Percentiles rank a stretch among this genome's conserved stretches.
These are phyloP conservation scores for Hypsibius dujardini DNA, from an alignment of 1,140 invertebrate species.

Conservation along the genomic window DNA sequence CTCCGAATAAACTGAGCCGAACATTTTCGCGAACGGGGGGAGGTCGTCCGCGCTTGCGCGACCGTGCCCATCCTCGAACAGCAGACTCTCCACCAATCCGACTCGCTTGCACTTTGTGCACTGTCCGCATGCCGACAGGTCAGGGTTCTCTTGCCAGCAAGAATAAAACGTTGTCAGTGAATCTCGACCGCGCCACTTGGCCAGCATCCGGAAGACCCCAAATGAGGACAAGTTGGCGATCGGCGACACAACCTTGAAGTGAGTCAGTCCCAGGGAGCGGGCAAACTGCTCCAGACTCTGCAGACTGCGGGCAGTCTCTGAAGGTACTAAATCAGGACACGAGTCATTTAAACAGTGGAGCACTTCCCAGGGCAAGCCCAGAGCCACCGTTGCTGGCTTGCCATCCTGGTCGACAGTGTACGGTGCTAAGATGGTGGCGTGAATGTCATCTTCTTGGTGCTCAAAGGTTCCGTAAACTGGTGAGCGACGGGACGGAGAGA, in stretches of 20 bases:
- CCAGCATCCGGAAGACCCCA: background rate
- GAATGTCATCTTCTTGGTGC: conserved; percentile 9
- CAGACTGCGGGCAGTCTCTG: background rate
- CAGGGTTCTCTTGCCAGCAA: background rate
- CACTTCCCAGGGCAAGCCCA: conserved; percentile 1
- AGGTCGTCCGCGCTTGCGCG: background rate
- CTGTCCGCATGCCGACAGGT: background rate
- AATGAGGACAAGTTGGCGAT: background rate
- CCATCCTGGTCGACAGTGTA: background rate
- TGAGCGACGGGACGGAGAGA: background rate
- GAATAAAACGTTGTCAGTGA: background rate
- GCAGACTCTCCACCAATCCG: background rate
- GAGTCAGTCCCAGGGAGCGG: background rate
- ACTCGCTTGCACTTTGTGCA: background rate
- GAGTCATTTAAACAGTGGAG: background rate
- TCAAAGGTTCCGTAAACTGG: conserved; percentile 5
- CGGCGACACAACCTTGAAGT: background rate
- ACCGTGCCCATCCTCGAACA: background rate
- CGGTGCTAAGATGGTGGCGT: background rate
- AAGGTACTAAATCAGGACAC: background rate
- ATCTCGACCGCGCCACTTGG: background rate
- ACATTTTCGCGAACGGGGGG: background rate
- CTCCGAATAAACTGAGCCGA: conserved; percentile 1
- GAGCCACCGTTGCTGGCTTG: background rate
- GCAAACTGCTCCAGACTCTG: background rate